Evolutionary conservation across 2,797 vertebrate species (phyloP), one percentile per base, ranked within the genome.

Genomic region (Alauda arvensis): DNA sequence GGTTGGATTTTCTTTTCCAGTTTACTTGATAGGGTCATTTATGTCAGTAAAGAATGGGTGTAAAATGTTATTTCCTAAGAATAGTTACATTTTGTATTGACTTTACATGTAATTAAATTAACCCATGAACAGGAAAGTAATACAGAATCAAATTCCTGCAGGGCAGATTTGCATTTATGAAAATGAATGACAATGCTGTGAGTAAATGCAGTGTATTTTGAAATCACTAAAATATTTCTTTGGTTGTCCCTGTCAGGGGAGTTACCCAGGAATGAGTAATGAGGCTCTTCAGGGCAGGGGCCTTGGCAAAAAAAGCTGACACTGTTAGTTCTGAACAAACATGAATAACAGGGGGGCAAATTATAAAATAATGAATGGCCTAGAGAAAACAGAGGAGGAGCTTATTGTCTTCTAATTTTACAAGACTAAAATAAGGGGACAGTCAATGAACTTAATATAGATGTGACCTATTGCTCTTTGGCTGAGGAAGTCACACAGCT

Each of bases 391-490:
- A 88, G 89, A 90, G 91, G 83, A 90, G 69, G 72, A 87, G 74
- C 70, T 63, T 81, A 76, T 84, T 88, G 60, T 70, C 42, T 51
- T 83, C 88, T 76, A 70, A 78, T 93, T 93, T 90, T 90, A 72
- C 74, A 70, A 24, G 60, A 40, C 63, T 88, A 45, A 88, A 95
- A 91, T 83, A 85, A 89, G 21, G 42, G 68, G 71, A 70, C 40
- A 91, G 74, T 87, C 83, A 93, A 72, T 92, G 79, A 76, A 67
- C 75, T 94, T 83, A 88, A 83, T 93, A 90, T 82, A 93, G 83
- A 69, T 77, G 57, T 94, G 94, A 91, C 93, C 87, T 91, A 37
- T 89, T 90, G 91, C 92, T 93, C 91, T 79, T 78, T 91, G 80
- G 87, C 75, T 62, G 83, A 85, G 87, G 77, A 85, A 93, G 85